Percentiles rank a stretch among this genome's conserved stretches.
Conservation (phyloP, 1,140 invertebrate genomes). For the Diabrotica undecimpunctata region DNA sequence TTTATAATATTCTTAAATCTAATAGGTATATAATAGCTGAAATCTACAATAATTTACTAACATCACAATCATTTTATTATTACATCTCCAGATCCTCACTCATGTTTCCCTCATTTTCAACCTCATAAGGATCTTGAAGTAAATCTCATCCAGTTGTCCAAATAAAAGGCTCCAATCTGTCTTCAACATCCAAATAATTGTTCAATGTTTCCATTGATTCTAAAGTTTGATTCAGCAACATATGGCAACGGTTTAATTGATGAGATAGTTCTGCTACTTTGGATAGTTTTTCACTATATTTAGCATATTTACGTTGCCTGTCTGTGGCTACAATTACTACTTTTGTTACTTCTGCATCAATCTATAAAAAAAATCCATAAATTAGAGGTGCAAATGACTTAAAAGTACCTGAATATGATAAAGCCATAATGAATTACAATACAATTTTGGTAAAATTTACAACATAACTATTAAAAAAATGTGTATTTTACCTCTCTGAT, state of each 20-base stretch:
- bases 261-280: slow-evolving; percentile 75
- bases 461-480: not conserved
- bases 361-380: slow-evolving; percentile 49
- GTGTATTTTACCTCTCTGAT: slow-evolving; percentile 66
- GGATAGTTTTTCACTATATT: slow-evolving; percentile 78
- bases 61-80: too few relatives aligned
- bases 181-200: slow-evolving; percentile 74
- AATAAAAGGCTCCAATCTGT: slow-evolving; percentile 84
- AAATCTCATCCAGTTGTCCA: slow-evolving; percentile 73
- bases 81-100: too few relatives aligned
- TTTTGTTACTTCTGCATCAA: slow-evolving; percentile 69
- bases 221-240: slow-evolving; percentile 77
- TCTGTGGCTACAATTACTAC: slow-evolving; percentile 70
- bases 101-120: not conserved
- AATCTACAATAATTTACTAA: too few relatives aligned
- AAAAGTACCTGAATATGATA: slow-evolving; percentile 4
- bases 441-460: too few relatives aligned
- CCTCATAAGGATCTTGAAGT: slow-evolving; percentile 14
- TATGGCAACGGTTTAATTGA: slow-evolving; percentile 77
- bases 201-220: slow-evolving; percentile 83
- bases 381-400: not conserved
- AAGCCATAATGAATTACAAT: too few relatives aligned
- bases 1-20: too few relatives aligned
- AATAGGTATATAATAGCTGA: too few relatives aligned
- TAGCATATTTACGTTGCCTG: slow-evolving; percentile 76